Conservation (phyloP, 2,888 invertebrate species). For the Drosophila picticornis region DNA sequence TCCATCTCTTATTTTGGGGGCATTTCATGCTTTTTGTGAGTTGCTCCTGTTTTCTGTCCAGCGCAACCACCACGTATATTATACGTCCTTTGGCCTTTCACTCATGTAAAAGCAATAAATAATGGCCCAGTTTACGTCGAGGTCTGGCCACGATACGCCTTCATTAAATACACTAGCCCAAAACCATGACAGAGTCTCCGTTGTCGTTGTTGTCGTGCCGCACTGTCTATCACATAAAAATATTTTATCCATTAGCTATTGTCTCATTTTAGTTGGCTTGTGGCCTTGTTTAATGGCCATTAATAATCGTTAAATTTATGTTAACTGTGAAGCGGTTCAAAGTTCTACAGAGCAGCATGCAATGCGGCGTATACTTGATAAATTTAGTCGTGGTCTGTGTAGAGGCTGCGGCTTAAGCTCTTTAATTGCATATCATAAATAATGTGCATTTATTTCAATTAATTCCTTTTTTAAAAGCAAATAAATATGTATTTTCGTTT, state of each 20-base stretch:
- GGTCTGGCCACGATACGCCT: slow-evolving; percentile 36
- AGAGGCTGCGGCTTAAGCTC: slow-evolving; percentile 5
- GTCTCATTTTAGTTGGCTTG: slow-evolving; percentile 51
- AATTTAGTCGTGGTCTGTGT: background rate
- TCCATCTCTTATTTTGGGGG: slow-evolving; percentile 40
- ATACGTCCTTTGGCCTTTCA: slow-evolving; percentile 48
- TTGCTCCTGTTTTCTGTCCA: background rate
- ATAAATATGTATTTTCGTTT: background rate
- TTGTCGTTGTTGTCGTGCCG: slow-evolving; percentile 3
- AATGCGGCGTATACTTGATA: slow-evolving; percentile 57
- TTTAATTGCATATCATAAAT: slow-evolving; percentile 10
- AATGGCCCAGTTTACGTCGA: slow-evolving; percentile 67
- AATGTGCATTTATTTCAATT: slow-evolving; percentile 20
- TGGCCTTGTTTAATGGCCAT: slow-evolving; percentile 71
- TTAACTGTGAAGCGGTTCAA: slow-evolving; percentile 47
- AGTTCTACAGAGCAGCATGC: slow-evolving; percentile 27
- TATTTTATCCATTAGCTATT: slow-evolving; percentile 77
- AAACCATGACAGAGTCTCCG: slow-evolving; percentile 6
- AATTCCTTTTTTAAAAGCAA: slow-evolving; percentile 3
- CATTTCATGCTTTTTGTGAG: slow-evolving; percentile 20
- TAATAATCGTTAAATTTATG: slow-evolving; percentile 79
- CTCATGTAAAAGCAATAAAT: slow-evolving; percentile 74
- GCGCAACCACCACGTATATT: slow-evolving; percentile 8
- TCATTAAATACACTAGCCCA: slow-evolving; percentile 43
- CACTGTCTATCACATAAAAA: slow-evolving; percentile 66